Evolutionary conservation across 1,140 invertebrate genomes (phyloP).

Genomic region (Plectrocnemia conspersa): DNA sequence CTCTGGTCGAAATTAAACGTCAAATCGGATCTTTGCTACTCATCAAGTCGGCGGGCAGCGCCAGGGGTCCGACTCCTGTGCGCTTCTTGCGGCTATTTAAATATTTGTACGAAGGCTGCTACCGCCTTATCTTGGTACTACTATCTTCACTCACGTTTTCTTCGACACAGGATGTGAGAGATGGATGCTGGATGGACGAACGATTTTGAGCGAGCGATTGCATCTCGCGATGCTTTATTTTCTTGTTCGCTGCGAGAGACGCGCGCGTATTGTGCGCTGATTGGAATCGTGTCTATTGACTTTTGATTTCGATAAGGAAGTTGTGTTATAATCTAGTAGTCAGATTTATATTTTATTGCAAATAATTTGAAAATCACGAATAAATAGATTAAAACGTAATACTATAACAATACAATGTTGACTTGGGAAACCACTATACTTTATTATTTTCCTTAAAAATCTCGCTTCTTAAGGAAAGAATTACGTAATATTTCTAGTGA

Average conservation of each 20-base stretch:
- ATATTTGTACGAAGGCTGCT: slow-evolving; percentile 21
- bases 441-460: too few relatives aligned
- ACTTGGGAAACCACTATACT: too few relatives aligned
- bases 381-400: too few relatives aligned
- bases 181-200: neutral
- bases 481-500: too few relatives aligned
- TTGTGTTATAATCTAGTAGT: too few relatives aligned
- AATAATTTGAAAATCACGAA: too few relatives aligned
- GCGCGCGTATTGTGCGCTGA: slow-evolving; percentile 5
- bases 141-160: too few relatives aligned
- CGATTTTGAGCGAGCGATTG: neutral
- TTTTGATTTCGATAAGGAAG: too few relatives aligned
- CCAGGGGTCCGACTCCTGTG: slow-evolving; percentile 26
- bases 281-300: slow-evolving; percentile 9
- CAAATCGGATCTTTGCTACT: slow-evolving; percentile 12
- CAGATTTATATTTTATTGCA: too few relatives aligned
- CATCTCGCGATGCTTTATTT: slow-evolving; percentile 11
- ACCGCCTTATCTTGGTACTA: slow-evolving; percentile 12
- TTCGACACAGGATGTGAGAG: slow-evolving; percentile 11
- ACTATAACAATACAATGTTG: too few relatives aligned
- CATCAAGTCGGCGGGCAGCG: slow-evolving; percentile 14
- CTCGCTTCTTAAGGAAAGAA: too few relatives aligned
- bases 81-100: slow-evolving; percentile 14
- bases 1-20: slow-evolving; percentile 23
- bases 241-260: neutral